Conservation (phyloP, 2,113 vertebrate species). For the Pterocles burchelli region DNA sequence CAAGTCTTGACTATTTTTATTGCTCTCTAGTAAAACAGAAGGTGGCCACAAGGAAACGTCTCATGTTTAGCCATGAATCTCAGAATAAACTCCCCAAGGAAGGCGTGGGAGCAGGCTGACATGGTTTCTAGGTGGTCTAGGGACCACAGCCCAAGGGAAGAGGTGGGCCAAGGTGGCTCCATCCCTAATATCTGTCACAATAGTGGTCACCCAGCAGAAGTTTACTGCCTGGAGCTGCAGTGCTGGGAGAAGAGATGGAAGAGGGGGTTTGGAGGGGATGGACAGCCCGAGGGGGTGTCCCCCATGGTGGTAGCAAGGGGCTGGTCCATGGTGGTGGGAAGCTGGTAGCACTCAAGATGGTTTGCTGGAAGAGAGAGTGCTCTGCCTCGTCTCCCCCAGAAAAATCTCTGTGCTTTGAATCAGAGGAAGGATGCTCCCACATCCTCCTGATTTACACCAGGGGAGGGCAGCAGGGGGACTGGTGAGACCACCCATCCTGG, state of each 20-base stretch:
- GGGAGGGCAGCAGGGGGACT: not conserved
- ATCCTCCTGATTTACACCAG: not conserved
- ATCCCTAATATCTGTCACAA: not conserved
- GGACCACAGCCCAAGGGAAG: not conserved
- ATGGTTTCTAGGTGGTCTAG: not conserved
- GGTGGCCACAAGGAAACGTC: not conserved
- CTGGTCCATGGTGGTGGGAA: not conserved
- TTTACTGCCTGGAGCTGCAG: not conserved
- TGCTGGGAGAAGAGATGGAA: not conserved
- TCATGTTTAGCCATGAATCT: not conserved
- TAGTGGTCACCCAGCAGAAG: not conserved
- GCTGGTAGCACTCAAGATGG: not conserved
- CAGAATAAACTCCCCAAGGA: not conserved
- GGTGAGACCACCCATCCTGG: fast-evolving
- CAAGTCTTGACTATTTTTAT: not conserved
- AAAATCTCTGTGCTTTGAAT: not conserved
- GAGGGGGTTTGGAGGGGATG: not conserved
- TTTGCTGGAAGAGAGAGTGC: not conserved
- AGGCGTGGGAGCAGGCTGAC: not conserved
- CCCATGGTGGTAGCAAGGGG: fast-evolving
- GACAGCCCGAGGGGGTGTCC: not conserved
- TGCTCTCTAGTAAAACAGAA: not conserved
- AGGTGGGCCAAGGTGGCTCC: not conserved
- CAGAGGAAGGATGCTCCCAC: not conserved
- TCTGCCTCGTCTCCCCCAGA: not conserved